Conservation (phyloP, 2,113 vertebrate genomes). For the Vulpes lagopus region DNA sequence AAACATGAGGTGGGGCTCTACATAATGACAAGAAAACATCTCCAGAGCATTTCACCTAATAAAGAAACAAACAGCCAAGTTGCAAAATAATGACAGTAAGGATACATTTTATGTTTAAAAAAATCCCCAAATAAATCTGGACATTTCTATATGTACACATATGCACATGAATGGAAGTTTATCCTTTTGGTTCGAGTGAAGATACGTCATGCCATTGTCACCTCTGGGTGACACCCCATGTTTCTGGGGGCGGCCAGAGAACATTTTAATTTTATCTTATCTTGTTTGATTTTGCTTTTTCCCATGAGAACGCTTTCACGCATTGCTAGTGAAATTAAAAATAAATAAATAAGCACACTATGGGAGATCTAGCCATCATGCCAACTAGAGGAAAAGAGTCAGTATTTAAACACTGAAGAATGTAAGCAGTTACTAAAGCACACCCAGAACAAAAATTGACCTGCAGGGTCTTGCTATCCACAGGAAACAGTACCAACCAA, state of each 20-base stretch:
- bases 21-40: background rate
- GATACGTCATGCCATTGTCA: background rate
- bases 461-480: background rate
- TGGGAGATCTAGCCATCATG: slow-evolving; percentile 41
- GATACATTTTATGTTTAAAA: background rate
- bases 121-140: background rate
- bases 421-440: background rate
- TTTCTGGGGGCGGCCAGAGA: slow-evolving; percentile 1
- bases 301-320: slow-evolving; percentile 31
- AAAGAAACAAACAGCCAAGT: background rate
- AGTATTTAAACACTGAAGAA: slow-evolving; percentile 74
- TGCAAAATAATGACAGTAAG: background rate
- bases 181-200: background rate
- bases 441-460: slow-evolving; percentile 59
- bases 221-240: background rate
- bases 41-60: background rate
- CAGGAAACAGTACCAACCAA: background rate
- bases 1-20: background rate
- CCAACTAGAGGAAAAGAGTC: slow-evolving; percentile 54
- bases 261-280: background rate
- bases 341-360: slow-evolving; percentile 76
- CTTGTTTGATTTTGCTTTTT: slow-evolving; percentile 47
- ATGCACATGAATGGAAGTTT: background rate
- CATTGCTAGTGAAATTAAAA: slow-evolving; percentile 76
- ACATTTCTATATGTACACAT: background rate